These are phyloP conservation scores for Rhabdornis inornatus DNA, from an alignment of 2,113 vertebrate species.

Conservation along the genomic window DNA sequence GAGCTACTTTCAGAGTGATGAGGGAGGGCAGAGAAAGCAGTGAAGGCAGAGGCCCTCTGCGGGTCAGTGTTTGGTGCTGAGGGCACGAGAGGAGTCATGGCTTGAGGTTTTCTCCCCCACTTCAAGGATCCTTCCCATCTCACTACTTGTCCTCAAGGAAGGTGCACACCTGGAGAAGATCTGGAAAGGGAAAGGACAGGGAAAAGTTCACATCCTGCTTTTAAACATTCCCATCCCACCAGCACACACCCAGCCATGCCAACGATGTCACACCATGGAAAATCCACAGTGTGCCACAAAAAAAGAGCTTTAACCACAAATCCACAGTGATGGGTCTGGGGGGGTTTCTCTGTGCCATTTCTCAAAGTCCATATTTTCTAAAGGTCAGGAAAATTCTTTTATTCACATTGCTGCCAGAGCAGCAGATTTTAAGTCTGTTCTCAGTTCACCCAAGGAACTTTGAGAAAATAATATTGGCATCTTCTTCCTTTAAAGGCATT, in stretches of 20 bases:
- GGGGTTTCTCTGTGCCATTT: neutral
- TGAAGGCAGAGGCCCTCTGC: neutral
- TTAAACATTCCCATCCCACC: neutral
- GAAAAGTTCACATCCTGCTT: neutral
- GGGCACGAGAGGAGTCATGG: neutral
- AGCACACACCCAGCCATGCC: neutral
- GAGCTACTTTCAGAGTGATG: neutral
- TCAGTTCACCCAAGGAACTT: neutral
- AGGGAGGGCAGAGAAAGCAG: conserved; percentile 10
- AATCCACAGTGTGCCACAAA: neutral
- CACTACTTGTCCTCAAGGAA: neutral
- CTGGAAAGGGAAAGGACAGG: neutral
- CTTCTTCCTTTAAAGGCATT: neutral
- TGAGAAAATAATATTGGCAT: neutral
- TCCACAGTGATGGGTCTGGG: rapidly evolving
- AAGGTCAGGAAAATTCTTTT: neutral
- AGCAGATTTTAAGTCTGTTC: neutral
- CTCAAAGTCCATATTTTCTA: neutral
- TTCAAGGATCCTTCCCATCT: neutral
- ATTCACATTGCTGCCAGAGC: neutral
- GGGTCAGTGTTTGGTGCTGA: neutral
- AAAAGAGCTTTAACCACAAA: neutral
- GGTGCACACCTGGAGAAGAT: conserved; percentile 53
- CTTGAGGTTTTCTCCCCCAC: neutral
- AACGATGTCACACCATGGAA: rapidly evolving